phyloP scores from a whole-genome alignment of 1,140 invertebrate species.

The Danaus melanippus region DNA sequence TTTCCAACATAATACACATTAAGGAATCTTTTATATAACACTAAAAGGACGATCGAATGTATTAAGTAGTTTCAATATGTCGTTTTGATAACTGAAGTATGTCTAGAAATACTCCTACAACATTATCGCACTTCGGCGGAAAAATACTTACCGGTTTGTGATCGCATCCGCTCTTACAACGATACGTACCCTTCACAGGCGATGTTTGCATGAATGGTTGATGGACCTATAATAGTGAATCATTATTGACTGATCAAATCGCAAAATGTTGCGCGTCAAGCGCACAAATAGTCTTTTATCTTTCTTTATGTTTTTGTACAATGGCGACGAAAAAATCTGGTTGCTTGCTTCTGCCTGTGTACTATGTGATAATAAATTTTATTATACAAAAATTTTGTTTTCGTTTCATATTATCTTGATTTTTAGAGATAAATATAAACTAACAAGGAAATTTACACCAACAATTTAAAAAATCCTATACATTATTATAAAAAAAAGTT shows the following conservation, averaged over 20 bases:
- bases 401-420: too few species aligned
- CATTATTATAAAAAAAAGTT: too few species aligned
- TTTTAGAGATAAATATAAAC: too few species aligned
- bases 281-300: constrained; percentile 30
- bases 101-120: constrained; percentile 47
- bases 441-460: too few species aligned
- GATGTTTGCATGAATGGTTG: constrained; percentile 19
- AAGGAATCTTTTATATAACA: constrained; percentile 29
- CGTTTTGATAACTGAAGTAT: constrained; percentile 39
- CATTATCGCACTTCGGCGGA: constrained; percentile 54
- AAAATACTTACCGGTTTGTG: constrained; percentile 65
- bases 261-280: constrained; percentile 23
- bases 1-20: constrained; percentile 29
- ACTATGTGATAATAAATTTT: too few species aligned
- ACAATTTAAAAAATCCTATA: too few species aligned
- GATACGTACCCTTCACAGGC: constrained; percentile 24
- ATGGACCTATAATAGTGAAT: constrained; percentile 35
- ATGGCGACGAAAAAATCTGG: constrained; percentile 5
- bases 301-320: constrained; percentile 15
- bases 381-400: too few species aligned
- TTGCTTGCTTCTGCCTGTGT: too few species aligned
- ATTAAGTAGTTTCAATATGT: constrained; percentile 37
- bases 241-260: constrained; percentile 54
- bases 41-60: constrained; percentile 25
- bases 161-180: constrained; percentile 49